Percentiles rank a stretch among this genome's conserved stretches.
Evolutionary conservation across 2,113 vertebrate genomes (phyloP).

Genomic region (Arenaria interpres): DNA sequence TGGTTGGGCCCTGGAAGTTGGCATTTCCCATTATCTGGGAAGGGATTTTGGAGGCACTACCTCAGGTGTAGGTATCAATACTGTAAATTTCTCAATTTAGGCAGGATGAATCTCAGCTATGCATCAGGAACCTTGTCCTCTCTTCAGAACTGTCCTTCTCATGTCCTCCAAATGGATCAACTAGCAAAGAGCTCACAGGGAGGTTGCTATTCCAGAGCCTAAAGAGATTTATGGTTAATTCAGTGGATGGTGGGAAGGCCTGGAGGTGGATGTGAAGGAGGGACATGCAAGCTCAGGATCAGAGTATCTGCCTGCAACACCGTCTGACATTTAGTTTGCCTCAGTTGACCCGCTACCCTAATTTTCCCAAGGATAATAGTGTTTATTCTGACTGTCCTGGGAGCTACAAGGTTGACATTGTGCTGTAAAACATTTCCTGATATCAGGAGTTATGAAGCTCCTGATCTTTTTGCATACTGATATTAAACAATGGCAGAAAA

Average conservation of each 20-base stretch:
- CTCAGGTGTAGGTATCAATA: background rate
- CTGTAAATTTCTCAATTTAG: background rate
- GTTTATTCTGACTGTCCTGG: background rate
- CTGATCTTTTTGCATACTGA: background rate
- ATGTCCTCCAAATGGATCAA: background rate
- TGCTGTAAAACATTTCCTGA: background rate
- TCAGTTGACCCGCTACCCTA: background rate
- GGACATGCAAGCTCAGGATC: background rate
- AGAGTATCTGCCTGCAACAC: background rate
- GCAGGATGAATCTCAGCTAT: background rate
- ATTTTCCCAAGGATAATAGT: background rate
- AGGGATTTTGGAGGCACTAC: background rate
- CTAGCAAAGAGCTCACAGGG: background rate
- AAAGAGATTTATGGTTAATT: background rate
- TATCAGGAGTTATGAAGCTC: background rate
- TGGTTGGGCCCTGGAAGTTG: background rate
- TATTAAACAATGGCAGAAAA: background rate
- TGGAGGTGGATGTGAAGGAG: background rate
- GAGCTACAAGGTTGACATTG: background rate
- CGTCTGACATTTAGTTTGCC: background rate
- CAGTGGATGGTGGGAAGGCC: background rate
- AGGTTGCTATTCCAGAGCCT: background rate
- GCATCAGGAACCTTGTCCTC: background rate
- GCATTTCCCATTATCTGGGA: background rate
- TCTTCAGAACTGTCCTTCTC: background rate